Base-by-base conservation (phyloP, 2,797 vertebrate species). In the Discoglossus pictus region DNA sequence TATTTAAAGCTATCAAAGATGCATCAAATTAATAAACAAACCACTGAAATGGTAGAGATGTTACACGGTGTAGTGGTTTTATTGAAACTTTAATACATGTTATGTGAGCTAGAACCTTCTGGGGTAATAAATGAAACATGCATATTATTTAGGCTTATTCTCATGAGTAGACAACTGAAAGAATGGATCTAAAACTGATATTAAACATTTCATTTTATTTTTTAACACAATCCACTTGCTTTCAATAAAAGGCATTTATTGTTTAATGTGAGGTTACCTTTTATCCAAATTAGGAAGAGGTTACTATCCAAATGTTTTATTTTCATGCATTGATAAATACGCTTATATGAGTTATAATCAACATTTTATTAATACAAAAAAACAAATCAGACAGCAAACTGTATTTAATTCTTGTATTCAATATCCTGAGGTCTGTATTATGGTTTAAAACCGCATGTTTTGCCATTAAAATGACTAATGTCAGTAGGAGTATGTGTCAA, bases 1-100 rank as follows among this genome's bases (percentile, higher is more conserved):
- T 70, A 42, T 56, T 51, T 35, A 40, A 3, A 63, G 15, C 51
- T 40, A 50, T 39, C 51, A 70, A 51, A 56, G 31, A 63, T 63
- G 34, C 42, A 63, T 63, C 56, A 5, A 63, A 50, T 62, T 63
- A 63, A 62, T 62, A 54, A 53, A 56, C 18, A 20, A 9, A 25
- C 13, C 11, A 35, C 16, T 63, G 6, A 15, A 23, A 46, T 27
- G 25, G 25, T 18, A 39, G 43, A 21, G 43, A 58, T 56, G 36
- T 63, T 42, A 56, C 42, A 63, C 43, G 68, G 47, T 58, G 68
- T 52, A 63, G 34, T 70, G 42, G 27, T 48, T 63, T 63, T 63
- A 70, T 70, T 42, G 51, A 43, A 34, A 35, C 20, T 58, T 55
- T 43, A 35, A 27, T 8, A 31, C 21, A 47, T 47, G 24, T 42